phyloP scores from a whole-genome alignment of 1,140 invertebrate genomes.

The Hylaeus anthracinus region DNA sequence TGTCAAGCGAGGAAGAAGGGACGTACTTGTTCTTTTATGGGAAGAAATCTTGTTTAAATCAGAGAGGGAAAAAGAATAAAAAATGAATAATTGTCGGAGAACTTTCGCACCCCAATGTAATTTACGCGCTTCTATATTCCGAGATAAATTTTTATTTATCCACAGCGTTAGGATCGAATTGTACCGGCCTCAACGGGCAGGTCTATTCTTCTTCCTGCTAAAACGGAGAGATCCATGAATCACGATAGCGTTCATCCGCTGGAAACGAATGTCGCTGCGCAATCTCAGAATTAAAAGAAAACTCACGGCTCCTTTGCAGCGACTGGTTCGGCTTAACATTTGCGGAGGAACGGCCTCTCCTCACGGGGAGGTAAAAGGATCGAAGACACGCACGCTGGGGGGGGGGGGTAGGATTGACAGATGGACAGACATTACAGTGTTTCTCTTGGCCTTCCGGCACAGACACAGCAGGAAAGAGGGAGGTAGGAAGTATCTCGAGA shows the following conservation, averaged over 20 bases:
- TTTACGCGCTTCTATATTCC: background rate
- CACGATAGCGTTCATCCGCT: constrained; percentile 16
- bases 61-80: no score
- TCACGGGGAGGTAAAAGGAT: constrained; percentile 39
- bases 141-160: background rate
- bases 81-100: no score
- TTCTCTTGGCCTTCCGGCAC: constrained; percentile 15
- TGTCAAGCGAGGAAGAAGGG: no score
- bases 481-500: background rate
- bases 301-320: background rate
- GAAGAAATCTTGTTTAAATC: no score
- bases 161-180: background rate
- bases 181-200: no score
- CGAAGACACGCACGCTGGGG: constrained; percentile 32
- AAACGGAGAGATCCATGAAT: constrained; percentile 31
- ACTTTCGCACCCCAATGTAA: no score
- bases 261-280: constrained; percentile 35
- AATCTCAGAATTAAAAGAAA: constrained; percentile 62
- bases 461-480: background rate
- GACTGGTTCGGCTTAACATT: background rate
- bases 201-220: background rate
- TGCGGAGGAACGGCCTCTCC: background rate
- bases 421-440: constrained; percentile 53
- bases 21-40: no score
- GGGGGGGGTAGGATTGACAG: constrained; percentile 41